Percentiles rank a stretch among this genome's conserved stretches.
Conservation (phyloP, 2,888 invertebrate genomes). For the Aporophyla nigra region DNA sequence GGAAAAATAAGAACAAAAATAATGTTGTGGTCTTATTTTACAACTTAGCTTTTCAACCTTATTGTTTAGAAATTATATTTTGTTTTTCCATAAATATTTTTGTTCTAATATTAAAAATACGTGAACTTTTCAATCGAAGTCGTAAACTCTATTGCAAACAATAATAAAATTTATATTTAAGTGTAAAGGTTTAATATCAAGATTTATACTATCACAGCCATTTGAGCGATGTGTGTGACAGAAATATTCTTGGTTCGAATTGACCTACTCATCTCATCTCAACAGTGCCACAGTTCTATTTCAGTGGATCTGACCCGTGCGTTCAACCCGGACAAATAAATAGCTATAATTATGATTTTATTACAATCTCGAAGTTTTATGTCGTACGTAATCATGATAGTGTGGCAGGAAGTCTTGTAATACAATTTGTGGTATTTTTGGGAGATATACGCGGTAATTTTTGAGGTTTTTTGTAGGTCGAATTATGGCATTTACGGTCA, state of each 20-base stretch:
- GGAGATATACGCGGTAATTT: not conserved
- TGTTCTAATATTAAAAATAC: no score
- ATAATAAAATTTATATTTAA: no score
- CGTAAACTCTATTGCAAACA: no score
- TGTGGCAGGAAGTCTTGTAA: constrained; percentile 29
- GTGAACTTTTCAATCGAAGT: no score
- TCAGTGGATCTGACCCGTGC: constrained; percentile 49
- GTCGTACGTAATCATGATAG: constrained; percentile 17
- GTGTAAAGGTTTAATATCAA: no score
- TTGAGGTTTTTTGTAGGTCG: not conserved
- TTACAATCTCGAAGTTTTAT: constrained; percentile 39
- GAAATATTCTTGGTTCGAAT: not conserved
- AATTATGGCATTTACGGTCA: not conserved
- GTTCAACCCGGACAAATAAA: constrained; percentile 64
- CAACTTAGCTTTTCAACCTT: no score
- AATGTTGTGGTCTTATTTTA: no score
- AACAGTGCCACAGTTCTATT: constrained; percentile 49
- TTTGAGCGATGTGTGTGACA: no score
- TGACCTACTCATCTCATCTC: constrained; percentile 17
- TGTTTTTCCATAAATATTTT: no score
- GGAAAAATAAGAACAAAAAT: no score
- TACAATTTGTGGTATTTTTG: constrained; percentile 31
- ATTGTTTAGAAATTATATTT: no score
- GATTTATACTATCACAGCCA: no score
- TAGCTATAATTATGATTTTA: constrained; percentile 51